Percentiles rank a stretch among this genome's conserved stretches.
These are phyloP conservation scores for Polydesmus complanatus DNA, from an alignment of 2,888 invertebrate species.

Conservation along the genomic window DNA sequence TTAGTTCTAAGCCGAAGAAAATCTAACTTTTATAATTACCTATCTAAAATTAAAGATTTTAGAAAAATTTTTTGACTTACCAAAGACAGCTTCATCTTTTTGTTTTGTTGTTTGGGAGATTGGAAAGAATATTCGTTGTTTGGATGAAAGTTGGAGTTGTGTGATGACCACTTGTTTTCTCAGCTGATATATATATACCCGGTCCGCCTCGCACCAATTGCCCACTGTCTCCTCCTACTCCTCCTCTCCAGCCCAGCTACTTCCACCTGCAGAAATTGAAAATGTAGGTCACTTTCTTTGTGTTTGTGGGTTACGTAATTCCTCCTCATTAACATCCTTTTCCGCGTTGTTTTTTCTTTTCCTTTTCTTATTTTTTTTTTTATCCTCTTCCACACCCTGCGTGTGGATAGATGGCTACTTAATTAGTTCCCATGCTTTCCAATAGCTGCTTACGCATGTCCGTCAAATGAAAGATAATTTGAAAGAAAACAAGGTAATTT, in stretches of 20 bases:
- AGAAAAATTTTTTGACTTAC: not conserved
- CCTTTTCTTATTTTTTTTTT: not conserved
- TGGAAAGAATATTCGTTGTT: too few relatives aligned
- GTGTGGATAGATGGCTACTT: too few relatives aligned
- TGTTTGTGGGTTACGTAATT: not conserved
- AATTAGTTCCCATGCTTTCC: too few relatives aligned
- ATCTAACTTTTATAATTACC: too few relatives aligned
- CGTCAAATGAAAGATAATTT: too few relatives aligned
- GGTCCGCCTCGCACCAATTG: not conserved
- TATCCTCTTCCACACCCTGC: too few relatives aligned
- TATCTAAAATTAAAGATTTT: too few relatives aligned
- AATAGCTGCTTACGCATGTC: too few relatives aligned
- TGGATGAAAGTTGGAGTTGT: not conserved
- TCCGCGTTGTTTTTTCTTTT: not conserved
- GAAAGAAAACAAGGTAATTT: too few relatives aligned
- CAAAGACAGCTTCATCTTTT: not conserved
- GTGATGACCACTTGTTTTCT: not conserved
- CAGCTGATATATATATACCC: not conserved
- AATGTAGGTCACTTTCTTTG: not conserved
- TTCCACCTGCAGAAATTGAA: not conserved
- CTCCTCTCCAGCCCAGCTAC: not conserved
- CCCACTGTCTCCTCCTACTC: not conserved
- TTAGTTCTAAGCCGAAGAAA: too few relatives aligned
- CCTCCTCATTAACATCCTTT: not conserved
- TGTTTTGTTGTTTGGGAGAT: not conserved